Evolutionary conservation across 2,113 vertebrate genomes (phyloP).

Genomic region (Hippopotamus amphibius): DNA sequence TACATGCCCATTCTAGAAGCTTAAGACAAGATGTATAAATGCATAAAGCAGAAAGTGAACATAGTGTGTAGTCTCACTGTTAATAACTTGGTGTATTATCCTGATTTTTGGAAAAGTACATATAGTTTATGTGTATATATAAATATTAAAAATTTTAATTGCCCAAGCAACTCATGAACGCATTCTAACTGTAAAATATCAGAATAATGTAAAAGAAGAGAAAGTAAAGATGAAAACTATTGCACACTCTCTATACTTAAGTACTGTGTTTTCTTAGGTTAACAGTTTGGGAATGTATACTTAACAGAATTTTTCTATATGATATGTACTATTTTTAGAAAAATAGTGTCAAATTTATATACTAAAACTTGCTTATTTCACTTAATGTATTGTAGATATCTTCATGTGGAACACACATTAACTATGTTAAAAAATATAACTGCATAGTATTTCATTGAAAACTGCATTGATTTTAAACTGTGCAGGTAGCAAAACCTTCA

Average conservation of each 20-base stretch:
- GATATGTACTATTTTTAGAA: neutral
- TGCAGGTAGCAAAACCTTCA: neutral
- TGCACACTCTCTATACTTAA: neutral
- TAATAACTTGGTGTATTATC: neutral
- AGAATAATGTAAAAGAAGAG: constrained; percentile 23
- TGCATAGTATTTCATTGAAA: neutral
- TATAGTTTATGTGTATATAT: neutral
- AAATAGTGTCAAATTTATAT: neutral
- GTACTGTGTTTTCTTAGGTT: neutral
- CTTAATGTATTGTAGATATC: neutral
- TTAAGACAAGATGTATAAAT: constrained; percentile 21
- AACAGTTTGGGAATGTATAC: neutral
- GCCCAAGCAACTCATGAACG: neutral
- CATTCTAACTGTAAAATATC: neutral
- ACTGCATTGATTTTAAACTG: neutral
- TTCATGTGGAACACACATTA: neutral
- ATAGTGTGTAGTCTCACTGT: neutral
- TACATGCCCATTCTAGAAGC: constrained; percentile 21
- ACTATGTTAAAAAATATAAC: neutral
- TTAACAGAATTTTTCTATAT: neutral
- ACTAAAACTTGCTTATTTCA: constrained; percentile 16
- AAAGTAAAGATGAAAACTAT: neutral
- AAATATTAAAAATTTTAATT: neutral
- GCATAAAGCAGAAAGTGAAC: constrained; percentile 5
- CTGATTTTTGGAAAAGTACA: neutral